Base-by-base conservation (phyloP, 2,888 invertebrate genomes). In the Palloptera scutellata region DNA sequence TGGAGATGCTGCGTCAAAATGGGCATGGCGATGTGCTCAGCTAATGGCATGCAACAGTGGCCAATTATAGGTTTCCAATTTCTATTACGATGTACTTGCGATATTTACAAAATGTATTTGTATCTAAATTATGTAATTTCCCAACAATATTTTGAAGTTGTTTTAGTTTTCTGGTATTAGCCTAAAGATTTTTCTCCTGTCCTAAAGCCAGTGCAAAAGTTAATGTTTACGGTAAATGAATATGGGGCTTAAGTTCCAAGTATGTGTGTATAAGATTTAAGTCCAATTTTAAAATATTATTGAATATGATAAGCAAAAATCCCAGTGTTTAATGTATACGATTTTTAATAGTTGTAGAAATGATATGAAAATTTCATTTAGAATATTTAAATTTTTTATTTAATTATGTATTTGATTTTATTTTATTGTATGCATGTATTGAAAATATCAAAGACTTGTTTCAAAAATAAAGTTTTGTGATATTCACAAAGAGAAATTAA, bases 1-100 rank as follows among this genome's bases (percentile, higher is more conserved):
- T 95, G 76, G 95, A 94, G 84, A 90, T 94, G 88, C 82, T 94
- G 64, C 88, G 94, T 64, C 93, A 94, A 78, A 90, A 92, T 80
- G 91, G 91, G 53, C 88, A 89, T 68, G 78, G 89, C 1, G 93
- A 94, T 84, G 87, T 93, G 77, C 91, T 93, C 81, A 94, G 93
- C 89, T 94, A 84, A 81, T 83, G 70, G n/a, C 57, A 40, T 12
- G 30, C 40, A 30, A 3, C 55, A 13, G 11, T 57, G 30, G 3
- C 2, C 30, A 30, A 30, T 30, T 30, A 2, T 30, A 30, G 30
- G 30, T 30, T 30, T 30, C 6, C 30, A 30, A 30, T 30, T 30
- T 30, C 30, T 30, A 30, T 30, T 30, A 30, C 6, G 30, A 4
- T 30, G 30, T 30, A 30, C 30, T 30, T 30, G n/a, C n/a, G n/a